Base-by-base conservation (phyloP, 2,888 invertebrate genomes). In the Timandra comae region DNA sequence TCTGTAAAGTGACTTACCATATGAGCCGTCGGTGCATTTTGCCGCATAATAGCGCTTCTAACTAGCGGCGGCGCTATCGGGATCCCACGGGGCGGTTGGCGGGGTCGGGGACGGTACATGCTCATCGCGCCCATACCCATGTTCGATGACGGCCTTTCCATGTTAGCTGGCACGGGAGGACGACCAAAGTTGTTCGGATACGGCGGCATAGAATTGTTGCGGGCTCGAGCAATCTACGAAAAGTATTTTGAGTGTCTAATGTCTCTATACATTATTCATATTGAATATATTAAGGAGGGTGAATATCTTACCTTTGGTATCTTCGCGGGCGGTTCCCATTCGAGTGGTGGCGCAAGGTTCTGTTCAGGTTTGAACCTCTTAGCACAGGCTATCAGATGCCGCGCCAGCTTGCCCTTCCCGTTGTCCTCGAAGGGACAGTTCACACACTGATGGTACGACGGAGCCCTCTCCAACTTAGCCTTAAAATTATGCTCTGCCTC, bases 391-490 rank as follows among this genome's bases (percentile, higher is more conserved):
- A 94, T 89, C 46, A 93, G 88, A 84, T 98, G 98, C 22, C 96
- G 89, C 0, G 93, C 94, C 52, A 97, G 80, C 75, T 96, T 96
- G 13, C 94, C 94, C 76, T 96, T 97, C 33, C 95, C 94, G 60
- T 96, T 96, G 56, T 96, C 96, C 71, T 98, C 97, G 63, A 96
- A 97, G 1, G 95, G 94, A 82, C 98, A 98, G 63, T 95, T 94
- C 0, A 94, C 92, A 68, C 97, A 98, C 66, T 96, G 95, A 71
- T 96, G 96, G 71, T 93, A 93, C 0, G 94, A 92, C 12, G 93
- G 92, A 1, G 95, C 94, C 45, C 94, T 88, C 56, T 96, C 95
- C 38, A 97, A 77, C 41, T 93, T 90, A 3, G 95, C 96, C 52
- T 93, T 88, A 8, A 93, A 90, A 50, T 92, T 92, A 71, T 98